phyloP scores from a whole-genome alignment of 2,888 invertebrate genomes.

The Agrochola lota region DNA sequence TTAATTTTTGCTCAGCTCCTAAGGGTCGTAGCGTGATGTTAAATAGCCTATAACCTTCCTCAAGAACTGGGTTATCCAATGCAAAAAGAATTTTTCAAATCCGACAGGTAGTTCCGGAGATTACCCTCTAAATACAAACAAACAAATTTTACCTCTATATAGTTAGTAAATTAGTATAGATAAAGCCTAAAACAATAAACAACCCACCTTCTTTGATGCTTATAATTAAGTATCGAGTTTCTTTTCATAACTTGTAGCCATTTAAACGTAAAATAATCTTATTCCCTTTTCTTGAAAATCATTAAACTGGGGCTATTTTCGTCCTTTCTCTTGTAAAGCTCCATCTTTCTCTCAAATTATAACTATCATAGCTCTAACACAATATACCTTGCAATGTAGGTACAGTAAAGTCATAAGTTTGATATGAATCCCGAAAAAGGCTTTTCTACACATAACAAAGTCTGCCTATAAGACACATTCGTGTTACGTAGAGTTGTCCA shows the following conservation, averaged over 20 bases:
- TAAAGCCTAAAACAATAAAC: neutral
- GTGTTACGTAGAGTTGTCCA: neutral
- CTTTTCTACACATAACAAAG: neutral
- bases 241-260: neutral
- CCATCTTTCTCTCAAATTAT: neutral
- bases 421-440: neutral
- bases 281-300: neutral
- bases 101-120: too few relatives aligned
- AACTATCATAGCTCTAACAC: neutral
- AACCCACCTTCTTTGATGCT: neutral
- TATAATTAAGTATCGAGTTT: neutral
- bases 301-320: neutral
- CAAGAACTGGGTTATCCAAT: too few relatives aligned
- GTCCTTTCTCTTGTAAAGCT: neutral
- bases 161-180: too few relatives aligned
- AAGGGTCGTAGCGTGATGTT: too few relatives aligned
- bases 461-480: neutral
- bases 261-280: neutral
- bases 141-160: too few relatives aligned
- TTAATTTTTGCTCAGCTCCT: too few relatives aligned
- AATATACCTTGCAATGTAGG: neutral
- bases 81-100: too few relatives aligned
- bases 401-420: neutral
- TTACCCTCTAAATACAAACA: too few relatives aligned
- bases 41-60: too few relatives aligned